These are phyloP conservation scores for Fringilla coelebs DNA, from an alignment of 2,797 vertebrate genomes.

Conservation along the genomic window DNA sequence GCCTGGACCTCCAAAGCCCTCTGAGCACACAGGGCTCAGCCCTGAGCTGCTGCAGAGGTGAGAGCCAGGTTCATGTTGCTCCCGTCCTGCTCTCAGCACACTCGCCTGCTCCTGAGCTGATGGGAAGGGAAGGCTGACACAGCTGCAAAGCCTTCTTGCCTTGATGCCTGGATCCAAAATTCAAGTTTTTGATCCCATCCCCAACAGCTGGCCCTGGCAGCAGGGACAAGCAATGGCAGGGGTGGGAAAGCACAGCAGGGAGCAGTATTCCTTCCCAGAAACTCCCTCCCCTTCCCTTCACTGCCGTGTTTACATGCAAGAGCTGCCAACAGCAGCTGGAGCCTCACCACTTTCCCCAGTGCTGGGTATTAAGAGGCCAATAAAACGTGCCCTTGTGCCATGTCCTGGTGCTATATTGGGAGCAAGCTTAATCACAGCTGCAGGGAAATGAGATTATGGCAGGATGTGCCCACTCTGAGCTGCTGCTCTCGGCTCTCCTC, in stretches of 20 bases:
- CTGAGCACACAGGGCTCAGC: not conserved
- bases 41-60: not conserved
- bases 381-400: not conserved
- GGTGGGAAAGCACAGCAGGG: not conserved
- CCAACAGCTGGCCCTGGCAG: not conserved
- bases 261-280: not conserved
- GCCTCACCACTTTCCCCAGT: not conserved
- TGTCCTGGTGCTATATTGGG: constrained; percentile 14
- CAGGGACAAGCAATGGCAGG: not conserved
- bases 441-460: constrained; percentile 7
- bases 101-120: not conserved
- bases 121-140: not conserved
- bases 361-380: not conserved
- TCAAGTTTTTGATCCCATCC: not conserved
- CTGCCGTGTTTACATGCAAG: not conserved
- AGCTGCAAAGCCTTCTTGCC: not conserved
- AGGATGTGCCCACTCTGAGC: not conserved
- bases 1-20: not conserved
- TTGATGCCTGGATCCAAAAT: not conserved
- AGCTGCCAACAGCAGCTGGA: not conserved
- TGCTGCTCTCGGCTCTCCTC: not conserved
- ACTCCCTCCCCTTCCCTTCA: not conserved
- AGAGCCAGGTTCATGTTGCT: not conserved
- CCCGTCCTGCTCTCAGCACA: not conserved
- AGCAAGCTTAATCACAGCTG: not conserved